Evolutionary conservation across 2,888 invertebrate genomes (phyloP).

Genomic region (Poecilobothrus nobilitatus): DNA sequence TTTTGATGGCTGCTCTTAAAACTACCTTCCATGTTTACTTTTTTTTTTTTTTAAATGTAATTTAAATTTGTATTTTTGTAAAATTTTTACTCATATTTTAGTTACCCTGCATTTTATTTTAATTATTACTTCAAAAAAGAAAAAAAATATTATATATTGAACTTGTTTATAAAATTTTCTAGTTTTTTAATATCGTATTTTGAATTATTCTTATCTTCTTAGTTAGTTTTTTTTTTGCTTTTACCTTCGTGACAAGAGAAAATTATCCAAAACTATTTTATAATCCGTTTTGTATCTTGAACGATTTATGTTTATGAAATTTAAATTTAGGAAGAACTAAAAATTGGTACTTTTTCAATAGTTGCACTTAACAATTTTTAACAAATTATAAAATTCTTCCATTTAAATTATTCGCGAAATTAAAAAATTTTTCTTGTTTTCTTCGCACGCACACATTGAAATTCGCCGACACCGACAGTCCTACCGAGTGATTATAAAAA

Average conservation of each 20-base stretch:
- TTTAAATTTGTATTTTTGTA: no score
- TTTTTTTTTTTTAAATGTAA: neutral
- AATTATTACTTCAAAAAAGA: no score
- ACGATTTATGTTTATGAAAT: neutral
- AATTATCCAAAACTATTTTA: neutral
- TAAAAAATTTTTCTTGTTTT: neutral
- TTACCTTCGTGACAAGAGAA: conserved; percentile 6
- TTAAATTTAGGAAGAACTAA: neutral
- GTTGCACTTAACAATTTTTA: conserved; percentile 1
- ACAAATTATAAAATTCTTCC: conserved; percentile 6
- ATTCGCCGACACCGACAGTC: neutral
- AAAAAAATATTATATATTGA: neutral
- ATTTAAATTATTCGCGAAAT: conserved; percentile 4
- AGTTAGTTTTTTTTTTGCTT: neutral
- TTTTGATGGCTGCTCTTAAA: neutral
- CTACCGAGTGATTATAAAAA: neutral
- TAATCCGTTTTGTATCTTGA: neutral
- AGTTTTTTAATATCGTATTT: neutral
- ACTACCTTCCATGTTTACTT: neutral
- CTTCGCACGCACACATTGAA: conserved; percentile 1
- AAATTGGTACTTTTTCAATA: neutral
- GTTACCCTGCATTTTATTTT: no score
- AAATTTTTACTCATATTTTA: no score
- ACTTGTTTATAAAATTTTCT: neutral
- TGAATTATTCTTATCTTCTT: neutral